Base-by-base conservation (phyloP, 2,888 invertebrate genomes). In the Troilus luridus region DNA sequence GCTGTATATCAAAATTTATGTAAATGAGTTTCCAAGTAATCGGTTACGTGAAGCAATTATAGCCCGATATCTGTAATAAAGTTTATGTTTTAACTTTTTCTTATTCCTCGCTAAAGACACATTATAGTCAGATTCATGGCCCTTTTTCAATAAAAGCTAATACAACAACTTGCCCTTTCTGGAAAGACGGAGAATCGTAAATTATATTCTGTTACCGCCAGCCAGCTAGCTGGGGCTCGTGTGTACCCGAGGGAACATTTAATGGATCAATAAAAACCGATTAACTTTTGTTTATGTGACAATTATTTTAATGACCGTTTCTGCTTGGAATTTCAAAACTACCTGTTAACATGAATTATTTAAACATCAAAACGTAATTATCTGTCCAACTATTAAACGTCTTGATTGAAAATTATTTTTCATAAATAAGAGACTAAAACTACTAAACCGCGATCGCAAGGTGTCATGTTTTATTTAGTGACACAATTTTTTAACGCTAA, bases 231-330 rank as follows among this genome's bases (percentile, higher is more conserved):
- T 41, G 85, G 85, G 56, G 11, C 56, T 54, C 56, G 56, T 85
- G 85, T 56, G 56, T 85, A 58, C n/a, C 27, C n/a, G 2, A n/a
- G 56, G 21, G 54, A 56, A 85, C 56, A 85, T 85, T 85, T 85
- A 85, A 85, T 85, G 56, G 85, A 85, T 85, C 85, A 56, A 85
- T 85, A 85, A 85, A 81, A 85, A 85, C 85, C n/a, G 56, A 85
- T 85, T 85, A 85, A 85, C 85, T 58, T 85, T 58, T n/a, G 3
- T 85, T 85, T 85, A 85, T 58, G n/a, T 56, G 54, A 56, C 41
- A 85, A 85, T 85, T 85, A 85, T 58, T 85, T 85, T 85, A 85
- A 56, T 56, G 56, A 11, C 85, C 56, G 6, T 56, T 85, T 85
- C 56, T 56, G 12, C 6, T 5, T n/a, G 21, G 85, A 85, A n/a